Evolutionary conservation across 2,888 invertebrate species (phyloP).

Genomic region (Chironomus riparius): DNA sequence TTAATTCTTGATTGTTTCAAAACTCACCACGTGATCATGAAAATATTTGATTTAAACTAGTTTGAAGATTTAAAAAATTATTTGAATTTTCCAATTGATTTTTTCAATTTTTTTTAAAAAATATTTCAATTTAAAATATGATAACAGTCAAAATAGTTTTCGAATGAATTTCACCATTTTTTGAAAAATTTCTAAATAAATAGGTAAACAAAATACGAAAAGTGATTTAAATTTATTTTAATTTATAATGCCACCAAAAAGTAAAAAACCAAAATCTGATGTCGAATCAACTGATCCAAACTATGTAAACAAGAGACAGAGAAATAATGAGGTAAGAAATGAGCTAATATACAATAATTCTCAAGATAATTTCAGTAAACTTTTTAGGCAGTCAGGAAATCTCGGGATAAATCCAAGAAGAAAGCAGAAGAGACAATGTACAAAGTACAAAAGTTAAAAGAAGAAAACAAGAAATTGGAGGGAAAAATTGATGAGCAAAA

Average conservation of each 20-base stretch:
- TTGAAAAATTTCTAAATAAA: not conserved
- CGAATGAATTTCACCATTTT: not conserved
- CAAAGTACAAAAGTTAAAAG: not conserved
- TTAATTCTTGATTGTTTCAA: too few relatives aligned
- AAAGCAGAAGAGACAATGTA: conserved; percentile 6
- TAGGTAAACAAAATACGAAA: not conserved
- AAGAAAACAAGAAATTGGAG: not conserved
- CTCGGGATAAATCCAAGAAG: conserved; percentile 7
- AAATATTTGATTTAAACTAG: too few relatives aligned
- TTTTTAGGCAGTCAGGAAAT: conserved; percentile 13
- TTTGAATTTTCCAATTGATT: too few relatives aligned
- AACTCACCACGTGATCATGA: too few relatives aligned
- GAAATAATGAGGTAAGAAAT: conserved; percentile 12
- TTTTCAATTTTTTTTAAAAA: not conserved
- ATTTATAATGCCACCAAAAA: not conserved
- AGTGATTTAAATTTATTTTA: not conserved
- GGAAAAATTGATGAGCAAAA: conserved; percentile 20
- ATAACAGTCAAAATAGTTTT: too few relatives aligned
- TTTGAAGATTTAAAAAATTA: too few relatives aligned
- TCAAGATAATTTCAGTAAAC: too few relatives aligned
- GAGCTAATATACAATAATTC: too few relatives aligned
- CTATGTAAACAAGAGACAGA: not conserved
- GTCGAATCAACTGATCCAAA: not conserved
- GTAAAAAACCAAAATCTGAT: not conserved
- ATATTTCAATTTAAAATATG: not conserved